Percentiles rank a stretch among this genome's conserved stretches.
These are phyloP conservation scores for Gerris lacustris DNA, from an alignment of 2,888 invertebrate species.

Conservation along the genomic window DNA sequence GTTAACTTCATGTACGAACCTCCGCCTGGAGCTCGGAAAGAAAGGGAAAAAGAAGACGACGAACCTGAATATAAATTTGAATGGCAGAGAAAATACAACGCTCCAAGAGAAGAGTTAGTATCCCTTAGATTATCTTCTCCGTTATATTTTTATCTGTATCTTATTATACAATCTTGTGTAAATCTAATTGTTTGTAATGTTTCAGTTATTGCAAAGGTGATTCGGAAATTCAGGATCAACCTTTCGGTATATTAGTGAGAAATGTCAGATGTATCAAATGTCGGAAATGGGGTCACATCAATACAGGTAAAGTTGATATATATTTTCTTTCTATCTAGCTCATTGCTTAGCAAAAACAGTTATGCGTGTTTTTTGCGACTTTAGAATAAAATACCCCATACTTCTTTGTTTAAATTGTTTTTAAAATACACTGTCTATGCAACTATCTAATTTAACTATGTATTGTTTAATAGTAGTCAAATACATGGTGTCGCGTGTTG, in stretches of 20 bases:
- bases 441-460: too few relatives aligned
- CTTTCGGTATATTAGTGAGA: conserved; percentile 92
- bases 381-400: too few relatives aligned
- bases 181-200: conserved; percentile 15
- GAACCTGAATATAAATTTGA: conserved; percentile 98
- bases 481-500: too few relatives aligned
- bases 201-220: conserved; percentile 87
- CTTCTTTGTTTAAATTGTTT: neutral
- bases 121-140: neutral
- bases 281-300: conserved; percentile 98
- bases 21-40: conserved; percentile 85
- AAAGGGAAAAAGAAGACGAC: conserved; percentile 75
- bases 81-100: conserved; percentile 99
- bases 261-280: conserved; percentile 98
- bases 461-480: too few relatives aligned
- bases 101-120: conserved; percentile 77
- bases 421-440: neutral
- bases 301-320: conserved; percentile 50
- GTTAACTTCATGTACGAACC: conserved; percentile 99
- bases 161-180: neutral
- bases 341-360: too few relatives aligned
- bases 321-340: neutral
- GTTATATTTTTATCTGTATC: neutral
- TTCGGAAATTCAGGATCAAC: conserved; percentile 93
- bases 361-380: too few relatives aligned